Conservation (phyloP, 2,113 vertebrate species). For the Benitochromis conjunctus region DNA sequence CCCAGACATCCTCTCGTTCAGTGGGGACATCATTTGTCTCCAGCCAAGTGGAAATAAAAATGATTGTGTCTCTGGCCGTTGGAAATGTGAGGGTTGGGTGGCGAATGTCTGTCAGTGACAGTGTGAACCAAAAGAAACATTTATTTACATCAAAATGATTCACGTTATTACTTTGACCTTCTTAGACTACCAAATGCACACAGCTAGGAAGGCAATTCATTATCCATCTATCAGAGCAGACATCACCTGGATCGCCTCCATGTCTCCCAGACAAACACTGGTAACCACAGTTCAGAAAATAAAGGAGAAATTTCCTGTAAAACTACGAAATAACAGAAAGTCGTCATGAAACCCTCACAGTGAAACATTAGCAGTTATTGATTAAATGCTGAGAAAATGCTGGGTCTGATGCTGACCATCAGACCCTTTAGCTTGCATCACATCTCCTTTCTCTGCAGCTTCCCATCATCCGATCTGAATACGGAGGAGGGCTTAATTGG, state of each 20-base stretch:
- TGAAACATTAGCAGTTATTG: neutral
- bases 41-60: slow-evolving; percentile 8
- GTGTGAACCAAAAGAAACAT: neutral
- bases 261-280: fast-evolving
- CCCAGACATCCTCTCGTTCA: neutral
- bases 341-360: neutral
- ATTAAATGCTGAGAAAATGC: fast-evolving
- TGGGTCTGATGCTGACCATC: neutral
- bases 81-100: neutral
- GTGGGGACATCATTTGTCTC: neutral
- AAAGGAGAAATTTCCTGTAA: neutral
- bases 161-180: neutral
- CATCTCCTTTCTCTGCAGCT: neutral
- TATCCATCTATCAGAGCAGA: neutral
- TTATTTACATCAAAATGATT: neutral
- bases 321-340: neutral
- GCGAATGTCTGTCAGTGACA: neutral
- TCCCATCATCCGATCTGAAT: slow-evolving; percentile 35
- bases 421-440: neutral
- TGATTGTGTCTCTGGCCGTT: neutral
- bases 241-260: neutral
- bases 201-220: neutral
- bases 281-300: fast-evolving
- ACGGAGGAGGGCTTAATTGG: slow-evolving; percentile 44
- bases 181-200: neutral